Conservation (phyloP, 2,113 vertebrate genomes). For the Enhydra lutris region DNA sequence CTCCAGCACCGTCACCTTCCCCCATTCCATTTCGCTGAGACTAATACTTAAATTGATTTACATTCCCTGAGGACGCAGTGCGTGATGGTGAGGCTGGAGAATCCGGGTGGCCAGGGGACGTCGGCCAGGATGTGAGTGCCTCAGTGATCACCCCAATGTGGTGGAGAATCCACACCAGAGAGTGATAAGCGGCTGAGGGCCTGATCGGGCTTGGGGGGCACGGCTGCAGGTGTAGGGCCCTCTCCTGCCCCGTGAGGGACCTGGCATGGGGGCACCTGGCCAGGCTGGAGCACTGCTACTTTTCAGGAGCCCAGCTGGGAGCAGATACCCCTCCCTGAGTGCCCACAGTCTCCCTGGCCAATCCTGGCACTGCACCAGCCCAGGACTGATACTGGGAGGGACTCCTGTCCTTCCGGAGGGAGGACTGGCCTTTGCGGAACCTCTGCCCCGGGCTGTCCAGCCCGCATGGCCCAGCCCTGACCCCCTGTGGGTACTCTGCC, state of each 20-base stretch:
- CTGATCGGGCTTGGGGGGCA: background rate
- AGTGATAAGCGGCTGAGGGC: background rate
- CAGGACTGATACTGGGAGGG: background rate
- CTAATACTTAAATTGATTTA: conserved; percentile 80
- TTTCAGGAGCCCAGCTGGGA: background rate
- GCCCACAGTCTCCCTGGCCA: background rate
- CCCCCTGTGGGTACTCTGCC: background rate
- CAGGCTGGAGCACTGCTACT: background rate
- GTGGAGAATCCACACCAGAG: background rate
- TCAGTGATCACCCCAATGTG: background rate
- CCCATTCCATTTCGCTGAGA: conserved; percentile 75
- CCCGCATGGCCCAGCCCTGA: accelerated
- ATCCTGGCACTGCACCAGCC: background rate
- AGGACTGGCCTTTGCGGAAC: background rate
- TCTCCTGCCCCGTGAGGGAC: background rate
- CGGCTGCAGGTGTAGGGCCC: background rate
- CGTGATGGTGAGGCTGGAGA: conserved; percentile 56
- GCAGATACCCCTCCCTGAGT: background rate
- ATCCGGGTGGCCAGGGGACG: conserved; percentile 58
- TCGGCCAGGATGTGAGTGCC: conserved; percentile 1
- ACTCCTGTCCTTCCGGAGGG: background rate
- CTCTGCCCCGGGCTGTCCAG: background rate
- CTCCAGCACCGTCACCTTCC: conserved; percentile 64
- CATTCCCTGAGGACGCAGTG: conserved; percentile 64
- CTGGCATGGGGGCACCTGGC: background rate